Evolutionary conservation across 2,888 invertebrate species (phyloP).

Genomic region (Scrobipalpa atriplicella): DNA sequence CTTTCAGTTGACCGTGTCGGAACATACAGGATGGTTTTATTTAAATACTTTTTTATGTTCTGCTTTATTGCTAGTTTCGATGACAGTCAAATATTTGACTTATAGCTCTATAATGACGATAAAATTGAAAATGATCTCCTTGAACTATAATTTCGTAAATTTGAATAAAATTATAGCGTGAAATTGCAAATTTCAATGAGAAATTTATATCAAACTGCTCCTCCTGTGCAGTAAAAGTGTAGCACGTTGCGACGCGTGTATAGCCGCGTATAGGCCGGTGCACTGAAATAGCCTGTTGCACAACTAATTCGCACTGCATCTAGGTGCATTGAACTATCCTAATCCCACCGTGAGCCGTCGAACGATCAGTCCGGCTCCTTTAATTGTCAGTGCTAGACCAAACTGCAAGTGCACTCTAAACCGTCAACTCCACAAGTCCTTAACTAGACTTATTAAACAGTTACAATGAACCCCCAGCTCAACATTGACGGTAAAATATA

Average conservation of each 20-base stretch:
- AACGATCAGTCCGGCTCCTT: constrained; percentile 71
- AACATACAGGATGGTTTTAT: neutral
- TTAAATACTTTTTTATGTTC: neutral
- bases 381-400: constrained; percentile 68
- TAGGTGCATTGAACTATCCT: constrained; percentile 79
- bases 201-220: neutral
- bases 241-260: constrained; percentile 48
- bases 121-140: neutral
- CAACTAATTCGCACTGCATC: constrained; percentile 78
- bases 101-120: neutral
- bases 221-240: constrained; percentile 36
- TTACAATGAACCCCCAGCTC: constrained; percentile 30
- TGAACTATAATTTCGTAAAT: neutral
- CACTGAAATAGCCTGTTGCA: constrained; percentile 77
- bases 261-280: constrained; percentile 59
- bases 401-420: constrained; percentile 20
- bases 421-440: constrained; percentile 38
- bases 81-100: neutral
- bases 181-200: neutral
- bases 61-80: neutral
- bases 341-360: constrained; percentile 65
- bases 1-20: neutral
- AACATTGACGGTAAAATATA: constrained; percentile 31
- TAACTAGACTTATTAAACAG: neutral
- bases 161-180: neutral